Conservation (phyloP, 2,113 vertebrate genomes). For the Calonectris borealis region DNA sequence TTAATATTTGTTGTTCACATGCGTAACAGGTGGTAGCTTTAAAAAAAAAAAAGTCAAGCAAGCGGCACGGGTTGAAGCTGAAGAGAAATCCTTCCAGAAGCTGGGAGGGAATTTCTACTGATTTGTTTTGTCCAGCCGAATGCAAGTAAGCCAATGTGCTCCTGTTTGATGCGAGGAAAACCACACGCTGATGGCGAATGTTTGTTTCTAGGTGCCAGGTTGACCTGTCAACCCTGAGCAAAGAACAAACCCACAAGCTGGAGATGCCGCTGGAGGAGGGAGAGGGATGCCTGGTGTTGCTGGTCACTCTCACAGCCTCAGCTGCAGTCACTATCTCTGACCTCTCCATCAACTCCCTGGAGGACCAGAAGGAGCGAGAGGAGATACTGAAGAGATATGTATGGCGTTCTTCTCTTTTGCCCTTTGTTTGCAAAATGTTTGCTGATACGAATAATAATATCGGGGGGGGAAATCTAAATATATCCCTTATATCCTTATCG, state of each 20-base stretch:
- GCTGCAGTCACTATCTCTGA: constrained; percentile 91
- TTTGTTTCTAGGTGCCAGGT: constrained; percentile 88
- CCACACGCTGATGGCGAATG: constrained; percentile 47
- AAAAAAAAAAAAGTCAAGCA: not conserved
- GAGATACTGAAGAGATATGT: constrained; percentile 93
- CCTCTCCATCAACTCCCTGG: constrained; percentile 85
- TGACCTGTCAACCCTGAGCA: constrained; percentile 87
- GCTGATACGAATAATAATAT: not conserved
- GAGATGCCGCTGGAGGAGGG: constrained; percentile 89
- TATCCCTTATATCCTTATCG: not conserved
- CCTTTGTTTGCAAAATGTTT: not conserved
- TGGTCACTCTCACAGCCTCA: constrained; percentile 96
- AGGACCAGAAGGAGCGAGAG: constrained; percentile 87
- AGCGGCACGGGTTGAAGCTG: not conserved
- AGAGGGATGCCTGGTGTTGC: constrained; percentile 86
- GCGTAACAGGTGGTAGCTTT: not conserved
- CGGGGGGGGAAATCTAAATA: not conserved
- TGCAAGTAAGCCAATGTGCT: not conserved
- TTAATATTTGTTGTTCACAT: not conserved
- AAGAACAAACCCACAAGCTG: constrained; percentile 93
- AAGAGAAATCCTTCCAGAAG: not conserved
- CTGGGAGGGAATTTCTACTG: not conserved
- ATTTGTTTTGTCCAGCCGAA: not conserved
- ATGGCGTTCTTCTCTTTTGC: constrained; percentile 64
- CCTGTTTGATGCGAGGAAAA: not conserved